Evolutionary conservation across 2,113 vertebrate genomes (phyloP).

Genomic region (Sclerurus mexicanus): DNA sequence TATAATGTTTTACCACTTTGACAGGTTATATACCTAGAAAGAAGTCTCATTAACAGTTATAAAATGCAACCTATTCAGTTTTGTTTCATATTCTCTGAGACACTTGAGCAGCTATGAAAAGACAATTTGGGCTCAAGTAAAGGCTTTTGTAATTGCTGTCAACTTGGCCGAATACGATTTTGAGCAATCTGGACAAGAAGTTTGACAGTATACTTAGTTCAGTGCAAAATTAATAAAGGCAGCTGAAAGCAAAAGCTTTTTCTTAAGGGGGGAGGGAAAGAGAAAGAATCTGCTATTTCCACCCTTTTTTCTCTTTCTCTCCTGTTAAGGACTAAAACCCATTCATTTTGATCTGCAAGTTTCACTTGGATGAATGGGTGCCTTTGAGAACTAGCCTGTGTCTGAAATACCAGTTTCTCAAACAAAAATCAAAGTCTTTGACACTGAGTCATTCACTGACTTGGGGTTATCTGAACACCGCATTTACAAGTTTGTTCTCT

Average conservation of each 20-base stretch:
- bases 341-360: not conserved
- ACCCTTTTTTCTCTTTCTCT: not conserved
- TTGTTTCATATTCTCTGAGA: constrained; percentile 14
- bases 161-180: constrained; percentile 23
- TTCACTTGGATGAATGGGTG: not conserved
- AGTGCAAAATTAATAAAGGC: constrained; percentile 2
- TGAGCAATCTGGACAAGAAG: not conserved
- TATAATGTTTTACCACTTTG: not conserved
- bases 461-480: not conserved
- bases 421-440: not conserved
- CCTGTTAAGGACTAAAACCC: not conserved
- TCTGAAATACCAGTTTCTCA: not conserved
- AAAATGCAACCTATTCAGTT: constrained; percentile 28
- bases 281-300: not conserved
- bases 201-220: constrained; percentile 11
- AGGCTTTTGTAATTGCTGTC: constrained; percentile 39
- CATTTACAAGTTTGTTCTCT: constrained; percentile 8
- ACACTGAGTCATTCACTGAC: not conserved
- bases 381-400: not conserved
- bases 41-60: constrained; percentile 11
- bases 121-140: constrained; percentile 30
- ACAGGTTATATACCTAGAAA: constrained; percentile 26
- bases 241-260: not conserved
- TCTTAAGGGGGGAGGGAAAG: not conserved
- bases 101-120: constrained; percentile 29